Conservation (phyloP, 2,797 vertebrate genomes). For the Sylvia borin region DNA sequence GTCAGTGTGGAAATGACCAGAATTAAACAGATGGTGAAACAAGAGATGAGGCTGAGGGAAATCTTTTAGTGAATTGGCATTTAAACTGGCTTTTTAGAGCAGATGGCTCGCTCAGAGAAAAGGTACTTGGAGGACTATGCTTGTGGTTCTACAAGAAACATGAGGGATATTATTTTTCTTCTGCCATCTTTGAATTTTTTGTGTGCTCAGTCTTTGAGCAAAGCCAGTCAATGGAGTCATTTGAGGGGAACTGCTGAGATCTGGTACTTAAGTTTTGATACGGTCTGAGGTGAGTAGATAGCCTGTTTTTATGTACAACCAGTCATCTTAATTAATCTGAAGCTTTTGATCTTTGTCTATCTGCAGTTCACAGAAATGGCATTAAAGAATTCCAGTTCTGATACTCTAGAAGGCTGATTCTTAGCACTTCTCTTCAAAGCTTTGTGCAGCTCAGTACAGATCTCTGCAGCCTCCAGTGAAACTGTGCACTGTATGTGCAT, state of each 20-base stretch:
- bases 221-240: background rate
- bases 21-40: background rate
- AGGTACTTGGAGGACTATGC: background rate
- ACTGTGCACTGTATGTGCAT: background rate
- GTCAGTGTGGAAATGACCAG: background rate
- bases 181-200: background rate
- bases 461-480: background rate
- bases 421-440: background rate
- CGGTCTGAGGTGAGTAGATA: background rate
- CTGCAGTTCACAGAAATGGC: background rate
- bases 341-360: background rate
- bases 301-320: background rate
- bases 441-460: background rate
- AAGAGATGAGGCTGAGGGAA: background rate
- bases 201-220: background rate
- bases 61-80: background rate
- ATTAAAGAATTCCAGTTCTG: background rate
- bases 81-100: background rate
- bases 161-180: background rate
- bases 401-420: background rate
- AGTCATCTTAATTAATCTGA: background rate
- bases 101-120: background rate
- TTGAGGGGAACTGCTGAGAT: background rate
- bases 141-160: background rate
- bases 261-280: background rate